A percentile compares a stretch with the other conserved stretches of the same genome.
Conservation (phyloP, 2,888 invertebrate genomes). For the Gibbula magus region DNA sequence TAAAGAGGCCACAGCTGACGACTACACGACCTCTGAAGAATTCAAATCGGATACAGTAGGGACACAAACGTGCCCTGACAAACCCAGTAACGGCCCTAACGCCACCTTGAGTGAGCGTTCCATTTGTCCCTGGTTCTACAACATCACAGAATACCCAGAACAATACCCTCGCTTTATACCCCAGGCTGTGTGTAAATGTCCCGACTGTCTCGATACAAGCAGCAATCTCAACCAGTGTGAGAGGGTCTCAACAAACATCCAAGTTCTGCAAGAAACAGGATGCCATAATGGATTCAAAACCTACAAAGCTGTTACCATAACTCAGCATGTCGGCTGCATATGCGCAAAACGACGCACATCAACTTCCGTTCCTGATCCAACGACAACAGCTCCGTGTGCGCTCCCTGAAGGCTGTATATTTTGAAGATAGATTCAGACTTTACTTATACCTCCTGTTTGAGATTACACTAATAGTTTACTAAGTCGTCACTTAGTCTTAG, state of each 20-base stretch:
- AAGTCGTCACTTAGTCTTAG: no score
- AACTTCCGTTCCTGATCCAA: no score
- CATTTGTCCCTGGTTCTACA: slow-evolving; percentile 1
- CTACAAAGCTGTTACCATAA: neutral
- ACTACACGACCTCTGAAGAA: neutral
- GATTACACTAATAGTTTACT: no score
- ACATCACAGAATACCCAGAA: neutral
- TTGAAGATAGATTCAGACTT: no score
- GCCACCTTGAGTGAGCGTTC: neutral
- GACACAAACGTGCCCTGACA: neutral
- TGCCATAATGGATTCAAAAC: neutral
- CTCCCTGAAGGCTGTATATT: no score
- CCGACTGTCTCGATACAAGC: neutral
- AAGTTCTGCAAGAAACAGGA: neutral
- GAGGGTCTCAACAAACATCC: neutral
- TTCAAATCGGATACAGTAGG: neutral
- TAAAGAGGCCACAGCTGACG: neutral
- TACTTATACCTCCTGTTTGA: no score
- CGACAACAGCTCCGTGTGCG: no score
- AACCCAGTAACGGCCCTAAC: neutral
- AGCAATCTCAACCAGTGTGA: neutral
- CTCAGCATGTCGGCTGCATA: neutral
- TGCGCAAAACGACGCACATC: neutral
- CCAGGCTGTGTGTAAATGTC: neutral
- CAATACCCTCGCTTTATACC: neutral